These are phyloP conservation scores for Cerastoderma edule DNA, from an alignment of 2,888 invertebrate genomes.

Conservation along the genomic window DNA sequence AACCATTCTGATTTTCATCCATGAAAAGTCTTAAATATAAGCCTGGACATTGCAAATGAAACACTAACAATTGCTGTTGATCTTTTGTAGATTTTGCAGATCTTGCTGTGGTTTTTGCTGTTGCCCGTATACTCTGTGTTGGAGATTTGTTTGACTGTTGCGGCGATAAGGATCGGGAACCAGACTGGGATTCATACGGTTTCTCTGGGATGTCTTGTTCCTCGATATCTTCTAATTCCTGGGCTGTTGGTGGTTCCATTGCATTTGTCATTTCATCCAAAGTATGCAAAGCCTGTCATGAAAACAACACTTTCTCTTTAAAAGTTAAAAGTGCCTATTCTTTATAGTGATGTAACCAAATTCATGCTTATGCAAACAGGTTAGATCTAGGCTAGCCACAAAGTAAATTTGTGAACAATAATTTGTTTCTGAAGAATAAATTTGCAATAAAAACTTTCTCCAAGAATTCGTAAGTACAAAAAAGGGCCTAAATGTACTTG, in stretches of 20 bases:
- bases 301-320: not conserved
- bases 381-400: too few relatives aligned
- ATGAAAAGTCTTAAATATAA: too few relatives aligned
- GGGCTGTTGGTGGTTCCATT: slow-evolving; percentile 42
- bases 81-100: slow-evolving; percentile 13
- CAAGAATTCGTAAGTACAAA: too few relatives aligned
- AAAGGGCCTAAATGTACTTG: too few relatives aligned
- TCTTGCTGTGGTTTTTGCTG: slow-evolving; percentile 52
- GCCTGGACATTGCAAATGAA: not conserved
- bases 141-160: slow-evolving; percentile 64
- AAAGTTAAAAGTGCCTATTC: too few relatives aligned
- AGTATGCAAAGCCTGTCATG: slow-evolving; percentile 49
- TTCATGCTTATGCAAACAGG: too few relatives aligned
- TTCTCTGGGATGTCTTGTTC: slow-evolving; percentile 34
- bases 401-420: too few relatives aligned
- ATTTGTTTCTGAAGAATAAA: too few relatives aligned
- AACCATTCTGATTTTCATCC: too few relatives aligned
- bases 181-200: slow-evolving; percentile 36
- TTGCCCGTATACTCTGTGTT: slow-evolving; percentile 57
- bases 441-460: too few relatives aligned
- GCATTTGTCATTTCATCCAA: slow-evolving; percentile 59
- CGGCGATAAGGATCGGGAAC: slow-evolving; percentile 49
- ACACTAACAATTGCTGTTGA: slow-evolving; percentile 14
- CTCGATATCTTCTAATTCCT: slow-evolving; percentile 33
- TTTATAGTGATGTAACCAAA: too few relatives aligned